Evolutionary conservation across 2,113 vertebrate genomes (phyloP).

Genomic region (rat (Rattus norvegicus)): DNA sequence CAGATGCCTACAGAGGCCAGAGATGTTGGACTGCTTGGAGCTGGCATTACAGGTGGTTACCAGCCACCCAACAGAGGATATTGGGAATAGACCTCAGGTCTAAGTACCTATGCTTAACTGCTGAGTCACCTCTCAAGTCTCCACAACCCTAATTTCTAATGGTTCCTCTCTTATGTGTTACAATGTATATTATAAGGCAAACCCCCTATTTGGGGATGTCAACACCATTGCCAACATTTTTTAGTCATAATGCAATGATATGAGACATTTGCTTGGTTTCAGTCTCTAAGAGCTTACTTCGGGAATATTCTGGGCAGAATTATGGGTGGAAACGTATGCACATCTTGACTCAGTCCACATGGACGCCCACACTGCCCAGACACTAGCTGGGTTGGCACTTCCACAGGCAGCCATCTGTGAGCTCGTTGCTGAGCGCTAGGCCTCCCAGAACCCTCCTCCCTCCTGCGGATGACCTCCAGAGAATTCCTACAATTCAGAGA

Average conservation of each 20-base stretch:
- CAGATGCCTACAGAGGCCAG: neutral
- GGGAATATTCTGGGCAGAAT: neutral
- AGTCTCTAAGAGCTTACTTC: neutral
- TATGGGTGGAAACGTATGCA: conserved; percentile 11
- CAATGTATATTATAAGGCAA: neutral
- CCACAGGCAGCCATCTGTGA: neutral
- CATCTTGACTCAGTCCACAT: neutral
- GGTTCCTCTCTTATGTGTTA: neutral
- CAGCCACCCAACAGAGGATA: neutral
- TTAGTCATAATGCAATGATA: neutral
- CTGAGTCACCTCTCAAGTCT: neutral
- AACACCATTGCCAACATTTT: neutral
- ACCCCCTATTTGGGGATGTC: neutral
- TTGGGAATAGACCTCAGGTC: neutral
- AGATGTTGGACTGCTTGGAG: neutral
- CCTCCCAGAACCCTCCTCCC: neutral
- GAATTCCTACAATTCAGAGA: neutral
- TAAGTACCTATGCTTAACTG: neutral
- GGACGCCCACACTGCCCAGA: neutral
- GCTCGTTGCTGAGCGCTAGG: neutral
- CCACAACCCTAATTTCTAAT: neutral
- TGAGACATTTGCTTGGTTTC: neutral
- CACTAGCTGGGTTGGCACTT: neutral
- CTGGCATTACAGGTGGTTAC: neutral
- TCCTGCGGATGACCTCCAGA: neutral